These are phyloP conservation scores for Pachypsylla venusta DNA, from an alignment of 1,140 invertebrate genomes.

Conservation along the genomic window DNA sequence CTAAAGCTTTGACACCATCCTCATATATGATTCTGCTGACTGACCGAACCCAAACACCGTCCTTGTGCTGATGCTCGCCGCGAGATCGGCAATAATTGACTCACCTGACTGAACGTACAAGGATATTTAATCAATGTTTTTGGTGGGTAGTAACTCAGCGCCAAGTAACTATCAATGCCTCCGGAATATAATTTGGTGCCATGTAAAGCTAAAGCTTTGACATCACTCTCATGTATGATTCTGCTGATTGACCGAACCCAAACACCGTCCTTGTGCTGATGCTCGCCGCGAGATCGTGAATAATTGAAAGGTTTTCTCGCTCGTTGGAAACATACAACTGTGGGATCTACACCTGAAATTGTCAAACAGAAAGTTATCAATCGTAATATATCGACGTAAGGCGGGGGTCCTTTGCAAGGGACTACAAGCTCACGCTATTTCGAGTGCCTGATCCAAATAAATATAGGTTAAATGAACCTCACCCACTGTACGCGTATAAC, in stretches of 20 bases:
- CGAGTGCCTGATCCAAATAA: too few species aligned
- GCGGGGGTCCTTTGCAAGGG: too few species aligned
- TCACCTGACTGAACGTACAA: conserved; percentile 38
- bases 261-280: too few species aligned
- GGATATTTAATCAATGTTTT: conserved; percentile 52
- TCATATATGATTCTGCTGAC: conserved; percentile 60
- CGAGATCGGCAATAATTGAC: too few species aligned
- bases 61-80: too few species aligned
- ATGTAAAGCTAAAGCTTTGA: conserved; percentile 48
- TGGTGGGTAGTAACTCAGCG: conserved; percentile 44
- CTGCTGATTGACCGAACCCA: conserved; percentile 70
- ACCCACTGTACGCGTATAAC: too few species aligned
- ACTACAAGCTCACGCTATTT: too few species aligned
- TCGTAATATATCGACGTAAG: too few species aligned
- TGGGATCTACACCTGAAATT: conserved; percentile 52
- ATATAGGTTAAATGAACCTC: too few species aligned
- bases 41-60: conserved; percentile 57
- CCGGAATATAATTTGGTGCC: conserved; percentile 55
- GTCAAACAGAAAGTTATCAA: conserved; percentile 5
- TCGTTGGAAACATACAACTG: conserved; percentile 51
- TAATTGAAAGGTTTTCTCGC: conserved; percentile 37
- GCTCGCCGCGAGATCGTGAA: too few species aligned
- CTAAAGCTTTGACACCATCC: conserved; percentile 64
- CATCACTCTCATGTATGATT: conserved; percentile 69
- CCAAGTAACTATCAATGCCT: conserved; percentile 60